phyloP scores from a whole-genome alignment of 2,113 vertebrate genomes.

The Apteryx mantelli region DNA sequence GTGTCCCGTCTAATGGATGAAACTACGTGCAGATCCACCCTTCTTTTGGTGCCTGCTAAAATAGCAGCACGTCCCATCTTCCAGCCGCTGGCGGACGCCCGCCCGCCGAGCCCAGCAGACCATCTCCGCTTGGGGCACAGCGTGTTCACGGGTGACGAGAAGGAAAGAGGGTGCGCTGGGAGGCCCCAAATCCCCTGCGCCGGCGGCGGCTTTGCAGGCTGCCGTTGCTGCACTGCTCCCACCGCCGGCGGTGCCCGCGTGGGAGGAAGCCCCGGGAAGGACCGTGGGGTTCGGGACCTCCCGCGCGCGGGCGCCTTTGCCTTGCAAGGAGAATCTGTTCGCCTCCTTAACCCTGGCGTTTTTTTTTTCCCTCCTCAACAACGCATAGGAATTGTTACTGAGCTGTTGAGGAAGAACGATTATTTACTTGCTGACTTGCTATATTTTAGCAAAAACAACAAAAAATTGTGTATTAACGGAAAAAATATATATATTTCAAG shows the following conservation, averaged over 20 bases:
- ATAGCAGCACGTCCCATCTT: background rate
- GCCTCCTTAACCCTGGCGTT: background rate
- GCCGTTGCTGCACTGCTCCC: too few relatives aligned
- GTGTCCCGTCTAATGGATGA: background rate
- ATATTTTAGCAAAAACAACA: conserved; percentile 78
- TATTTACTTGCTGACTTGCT: conserved; percentile 78
- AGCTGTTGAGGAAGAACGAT: conserved; percentile 32
- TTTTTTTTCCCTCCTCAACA: background rate
- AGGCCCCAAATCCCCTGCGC: background rate
- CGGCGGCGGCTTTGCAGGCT: background rate
- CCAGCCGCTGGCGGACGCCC: background rate
- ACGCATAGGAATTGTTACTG: background rate
- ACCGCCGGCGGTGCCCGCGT: too few relatives aligned
- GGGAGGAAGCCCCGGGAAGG: too few relatives aligned
- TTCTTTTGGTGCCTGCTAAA: background rate
- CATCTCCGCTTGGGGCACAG: fast-evolving
- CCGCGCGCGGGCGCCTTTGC: too few relatives aligned
- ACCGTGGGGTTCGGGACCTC: background rate
- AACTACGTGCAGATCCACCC: background rate
- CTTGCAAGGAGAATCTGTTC: background rate
- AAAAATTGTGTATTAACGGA: conserved; percentile 54
- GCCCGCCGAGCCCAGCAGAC: background rate
- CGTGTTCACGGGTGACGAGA: background rate
- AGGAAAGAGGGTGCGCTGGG: background rate
- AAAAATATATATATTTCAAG: conserved; percentile 39